Evolutionary conservation across 1,140 invertebrate species (phyloP), one percentile per base, ranked within the genome.

Genomic region (Eubasilissa regina): DNA sequence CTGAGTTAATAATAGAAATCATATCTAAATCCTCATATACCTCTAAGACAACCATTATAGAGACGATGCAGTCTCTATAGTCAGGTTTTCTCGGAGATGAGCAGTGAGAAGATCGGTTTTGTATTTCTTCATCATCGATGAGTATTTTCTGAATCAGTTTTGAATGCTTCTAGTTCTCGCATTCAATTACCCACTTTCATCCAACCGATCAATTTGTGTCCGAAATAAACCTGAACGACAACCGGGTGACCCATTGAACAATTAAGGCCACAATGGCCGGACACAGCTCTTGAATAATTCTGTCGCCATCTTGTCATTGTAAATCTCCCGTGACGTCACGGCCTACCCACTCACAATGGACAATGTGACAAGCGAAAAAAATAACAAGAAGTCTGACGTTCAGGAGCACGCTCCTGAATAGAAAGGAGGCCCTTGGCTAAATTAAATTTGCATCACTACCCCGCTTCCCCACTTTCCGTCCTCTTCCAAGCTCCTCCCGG

Each of bases 271-370:
- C 64, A 68, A 68, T 19, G 64, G 64, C 64, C 43, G 44, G 44
- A 25, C 19, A 43, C 19, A 11, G 43, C 64, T 45, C 64, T 51
- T 68, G 64, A 68, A 68, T 68, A 68, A 68, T 68, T 68, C 64
- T 19, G 13, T 68, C 64, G 44, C 64, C 64, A 68, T 68, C 64
- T 68, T 73, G 70, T 73, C 70, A 73, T 53, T 73, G 70, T 73
- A 55, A 73, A 56, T 73, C 70, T 73, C 47, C 70, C 70, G 70
- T 55, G 48, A 73, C 70, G 70, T 73, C 70, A 73, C 70, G 44
- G 66, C 66, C 60, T 68, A 68, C 64, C 64, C 64, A 48, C 64
- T 68, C 44, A 68, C 64, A 68, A 68, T 68, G 64, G 64, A 68
- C 64, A 64, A 64, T 25, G 60, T 64, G 60, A 64, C 60, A 47